A percentile compares a stretch with the other conserved stretches of the same genome.
Conservation (phyloP, 2,888 invertebrate genomes). For the Parapristionchus giblindavisi region DNA sequence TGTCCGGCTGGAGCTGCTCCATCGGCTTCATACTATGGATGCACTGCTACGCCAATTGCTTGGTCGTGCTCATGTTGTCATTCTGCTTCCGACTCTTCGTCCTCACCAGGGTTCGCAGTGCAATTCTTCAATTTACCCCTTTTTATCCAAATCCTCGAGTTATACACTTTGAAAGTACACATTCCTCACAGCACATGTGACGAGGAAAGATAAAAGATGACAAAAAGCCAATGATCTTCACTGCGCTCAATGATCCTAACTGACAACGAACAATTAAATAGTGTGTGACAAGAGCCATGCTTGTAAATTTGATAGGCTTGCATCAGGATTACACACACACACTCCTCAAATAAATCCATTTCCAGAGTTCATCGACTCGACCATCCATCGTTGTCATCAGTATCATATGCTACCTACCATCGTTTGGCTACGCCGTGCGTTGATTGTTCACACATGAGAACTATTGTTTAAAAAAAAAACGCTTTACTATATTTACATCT, state of each 20-base stretch:
- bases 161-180: background rate
- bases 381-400: background rate
- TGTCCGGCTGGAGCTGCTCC: slow-evolving; percentile 12
- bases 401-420: background rate
- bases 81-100: background rate
- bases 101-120: background rate
- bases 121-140: background rate
- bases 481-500: no score
- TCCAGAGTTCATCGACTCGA: background rate
- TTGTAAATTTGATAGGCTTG: no score
- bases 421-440: background rate
- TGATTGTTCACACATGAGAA: no score
- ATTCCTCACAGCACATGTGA: background rate
- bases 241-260: no score
- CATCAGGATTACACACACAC: no score
- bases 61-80: background rate
- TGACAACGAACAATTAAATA: no score
- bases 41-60: background rate
- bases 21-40: slow-evolving; percentile 3
- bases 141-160: background rate
- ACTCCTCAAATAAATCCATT: background rate
- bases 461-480: no score
- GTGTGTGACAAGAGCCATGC: no score
- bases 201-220: background rate
- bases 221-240: no score